phyloP scores from a whole-genome alignment of 2,797 vertebrate species.

The Thaleichthys pacificus region DNA sequence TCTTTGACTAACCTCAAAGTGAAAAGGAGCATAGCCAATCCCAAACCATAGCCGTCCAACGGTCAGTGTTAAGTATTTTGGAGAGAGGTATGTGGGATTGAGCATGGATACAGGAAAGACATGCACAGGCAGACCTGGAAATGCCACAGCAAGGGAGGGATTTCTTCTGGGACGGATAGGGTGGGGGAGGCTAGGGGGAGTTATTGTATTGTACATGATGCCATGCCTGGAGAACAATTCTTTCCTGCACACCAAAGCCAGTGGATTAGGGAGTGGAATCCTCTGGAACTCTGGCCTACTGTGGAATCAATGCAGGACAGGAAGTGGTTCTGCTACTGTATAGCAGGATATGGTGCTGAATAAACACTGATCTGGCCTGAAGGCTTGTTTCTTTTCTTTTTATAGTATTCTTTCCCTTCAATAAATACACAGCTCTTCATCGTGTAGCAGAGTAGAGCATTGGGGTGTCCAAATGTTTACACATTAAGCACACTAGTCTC shows the following conservation, averaged over 20 bases:
- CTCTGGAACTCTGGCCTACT: slow-evolving; percentile 30
- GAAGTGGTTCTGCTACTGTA: slow-evolving; percentile 49
- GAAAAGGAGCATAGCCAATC: slow-evolving; percentile 38
- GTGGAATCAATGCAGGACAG: slow-evolving; percentile 45
- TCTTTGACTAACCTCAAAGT: neutral
- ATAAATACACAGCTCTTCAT: neutral
- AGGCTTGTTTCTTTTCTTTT: slow-evolving; percentile 44
- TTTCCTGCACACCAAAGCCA: slow-evolving; percentile 39
- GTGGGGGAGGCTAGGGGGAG: slow-evolving; percentile 11
- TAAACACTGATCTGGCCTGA: slow-evolving; percentile 50
- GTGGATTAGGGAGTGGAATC: slow-evolving; percentile 24
- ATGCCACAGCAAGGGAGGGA: slow-evolving; percentile 49
- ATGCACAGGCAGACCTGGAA: slow-evolving; percentile 56
- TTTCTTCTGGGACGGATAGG: slow-evolving; percentile 23
- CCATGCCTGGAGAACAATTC: slow-evolving; percentile 39
- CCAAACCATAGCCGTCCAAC: slow-evolving; percentile 48
- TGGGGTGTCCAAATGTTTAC: no score
- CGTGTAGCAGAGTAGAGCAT: no score
- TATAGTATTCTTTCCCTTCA: slow-evolving; percentile 29
- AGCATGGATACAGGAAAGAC: slow-evolving; percentile 9
- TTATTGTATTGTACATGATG: slow-evolving; percentile 22
- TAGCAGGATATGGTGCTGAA: slow-evolving; percentile 52
- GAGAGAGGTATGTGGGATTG: slow-evolving; percentile 43
- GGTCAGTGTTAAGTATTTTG: slow-evolving; percentile 39
- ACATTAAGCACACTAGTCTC: no score